These are phyloP conservation scores for Aurelia sp. DNA, from an alignment of 30 jellyfish, hydroid and myxozoan species.

Conservation along the genomic window DNA sequence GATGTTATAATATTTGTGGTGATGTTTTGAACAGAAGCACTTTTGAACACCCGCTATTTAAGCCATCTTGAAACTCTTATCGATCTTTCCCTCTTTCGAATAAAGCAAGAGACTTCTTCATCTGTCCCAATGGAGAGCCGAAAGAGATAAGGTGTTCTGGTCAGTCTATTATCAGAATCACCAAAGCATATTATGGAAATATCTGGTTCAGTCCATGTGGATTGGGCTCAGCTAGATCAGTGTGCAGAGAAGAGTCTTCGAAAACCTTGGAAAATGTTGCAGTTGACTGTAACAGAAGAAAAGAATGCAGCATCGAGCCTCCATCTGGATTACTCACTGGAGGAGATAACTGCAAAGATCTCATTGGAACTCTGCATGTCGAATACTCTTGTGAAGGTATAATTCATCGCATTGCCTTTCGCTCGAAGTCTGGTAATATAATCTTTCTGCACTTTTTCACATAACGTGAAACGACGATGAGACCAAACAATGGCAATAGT, in stretches of 20 bases:
- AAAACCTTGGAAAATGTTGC: constrained; percentile 28
- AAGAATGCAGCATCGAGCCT: constrained; percentile 20
- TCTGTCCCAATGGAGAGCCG: constrained; percentile 36
- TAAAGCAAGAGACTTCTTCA: constrained; percentile 43
- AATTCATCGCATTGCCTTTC: no score
- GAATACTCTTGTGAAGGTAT: constrained; percentile 76
- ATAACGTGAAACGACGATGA: no score
- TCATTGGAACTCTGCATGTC: constrained; percentile 30
- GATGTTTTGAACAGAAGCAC: no score
- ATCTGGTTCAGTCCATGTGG: constrained; percentile 84
- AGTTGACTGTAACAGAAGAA: constrained; percentile 47
- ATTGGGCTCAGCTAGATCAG: constrained; percentile 34
- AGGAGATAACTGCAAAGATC: constrained; percentile 21
- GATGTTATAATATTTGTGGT: no score
- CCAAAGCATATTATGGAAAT: constrained; percentile 65
- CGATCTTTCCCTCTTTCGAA: neutral
- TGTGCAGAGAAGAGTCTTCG: constrained; percentile 57
- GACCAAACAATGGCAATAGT: no score
- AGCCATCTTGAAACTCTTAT: neutral
- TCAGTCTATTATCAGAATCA: constrained; percentile 20
- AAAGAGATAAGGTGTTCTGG: constrained; percentile 34
- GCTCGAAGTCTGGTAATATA: no score
- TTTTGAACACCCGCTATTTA: no score
- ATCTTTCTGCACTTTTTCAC: no score
- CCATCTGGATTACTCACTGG: neutral